Evolutionary conservation across 35 echinoderm and acorn worm species (phyloP).

Genomic region (Strongylocentrotus purpuratus): DNA sequence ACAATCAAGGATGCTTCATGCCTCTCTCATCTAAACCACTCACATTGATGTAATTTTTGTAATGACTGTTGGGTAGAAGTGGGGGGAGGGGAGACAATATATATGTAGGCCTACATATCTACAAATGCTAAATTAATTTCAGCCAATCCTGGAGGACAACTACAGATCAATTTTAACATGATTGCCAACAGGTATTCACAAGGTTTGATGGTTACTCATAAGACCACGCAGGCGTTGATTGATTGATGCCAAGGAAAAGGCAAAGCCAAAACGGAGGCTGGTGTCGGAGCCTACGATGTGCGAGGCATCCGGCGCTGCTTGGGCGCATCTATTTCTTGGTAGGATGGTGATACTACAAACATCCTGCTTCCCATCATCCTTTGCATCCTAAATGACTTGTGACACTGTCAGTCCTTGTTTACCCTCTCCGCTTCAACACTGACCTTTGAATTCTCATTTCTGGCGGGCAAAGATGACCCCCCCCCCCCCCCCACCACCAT

Average conservation of each 20-base stretch:
- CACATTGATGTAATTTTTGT: neutral
- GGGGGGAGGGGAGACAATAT: no score
- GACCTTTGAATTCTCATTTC: conserved; percentile 28
- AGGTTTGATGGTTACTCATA: no score
- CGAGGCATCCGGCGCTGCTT: neutral
- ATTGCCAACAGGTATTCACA: no score
- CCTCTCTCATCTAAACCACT: neutral
- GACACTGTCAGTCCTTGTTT: conserved; percentile 44
- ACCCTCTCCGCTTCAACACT: neutral
- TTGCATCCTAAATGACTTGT: conserved; percentile 35
- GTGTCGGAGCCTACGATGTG: neutral
- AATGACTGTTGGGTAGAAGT: no score
- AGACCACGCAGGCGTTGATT: no score
- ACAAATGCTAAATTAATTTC: neutral
- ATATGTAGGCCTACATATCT: neutral
- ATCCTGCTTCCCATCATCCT: conserved; percentile 28
- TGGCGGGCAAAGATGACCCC: neutral
- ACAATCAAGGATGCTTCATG: neutral
- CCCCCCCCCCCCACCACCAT: neutral
- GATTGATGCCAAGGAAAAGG: neutral
- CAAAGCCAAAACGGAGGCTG: neutral
- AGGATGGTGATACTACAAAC: conserved; percentile 30
- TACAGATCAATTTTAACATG: no score
- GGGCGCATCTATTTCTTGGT: conserved; percentile 19
- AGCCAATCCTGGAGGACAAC: no score